These are phyloP conservation scores for Falco novaeseelandiae DNA, from an alignment of 2,797 vertebrate species.

Conservation along the genomic window DNA sequence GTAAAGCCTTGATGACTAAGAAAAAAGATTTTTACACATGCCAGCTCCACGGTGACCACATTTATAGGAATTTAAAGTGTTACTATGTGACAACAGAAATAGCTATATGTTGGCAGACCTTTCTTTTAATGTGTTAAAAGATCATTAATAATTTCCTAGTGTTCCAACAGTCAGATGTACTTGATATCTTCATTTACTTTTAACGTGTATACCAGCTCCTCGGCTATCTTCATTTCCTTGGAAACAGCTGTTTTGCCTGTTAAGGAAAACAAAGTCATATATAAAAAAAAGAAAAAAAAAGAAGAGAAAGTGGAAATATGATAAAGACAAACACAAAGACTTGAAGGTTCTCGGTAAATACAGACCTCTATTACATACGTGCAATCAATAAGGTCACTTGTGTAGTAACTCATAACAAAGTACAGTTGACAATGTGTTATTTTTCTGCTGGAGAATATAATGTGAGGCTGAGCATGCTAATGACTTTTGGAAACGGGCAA, in stretches of 20 bases:
- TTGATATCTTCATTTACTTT: conserved; percentile 38
- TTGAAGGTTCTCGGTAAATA: neutral
- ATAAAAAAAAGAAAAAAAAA: neutral
- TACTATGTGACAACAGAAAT: conserved; percentile 24
- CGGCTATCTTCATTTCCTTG: conserved; percentile 31
- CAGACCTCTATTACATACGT: neutral
- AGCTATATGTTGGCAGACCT: conserved; percentile 17
- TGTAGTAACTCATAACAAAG: conserved; percentile 47
- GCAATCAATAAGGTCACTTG: conserved; percentile 45
- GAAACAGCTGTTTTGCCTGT: neutral
- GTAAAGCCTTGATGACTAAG: neutral
- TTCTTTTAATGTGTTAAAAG: conserved; percentile 22
- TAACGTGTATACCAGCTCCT: neutral
- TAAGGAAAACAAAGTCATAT: neutral
- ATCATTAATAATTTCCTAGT: conserved; percentile 55
- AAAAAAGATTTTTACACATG: conserved; percentile 27
- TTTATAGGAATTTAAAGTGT: neutral
- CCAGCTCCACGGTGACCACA: neutral
- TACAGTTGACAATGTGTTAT: conserved; percentile 59
- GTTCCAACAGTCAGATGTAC: neutral
- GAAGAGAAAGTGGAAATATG: neutral
- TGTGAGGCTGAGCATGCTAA: conserved; percentile 65
- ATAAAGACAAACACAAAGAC: neutral
- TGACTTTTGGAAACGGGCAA: conserved; percentile 56
- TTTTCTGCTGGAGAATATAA: conserved; percentile 64